Evolutionary conservation across 2,888 invertebrate genomes (phyloP).

Genomic region (Pterostichus madidus): DNA sequence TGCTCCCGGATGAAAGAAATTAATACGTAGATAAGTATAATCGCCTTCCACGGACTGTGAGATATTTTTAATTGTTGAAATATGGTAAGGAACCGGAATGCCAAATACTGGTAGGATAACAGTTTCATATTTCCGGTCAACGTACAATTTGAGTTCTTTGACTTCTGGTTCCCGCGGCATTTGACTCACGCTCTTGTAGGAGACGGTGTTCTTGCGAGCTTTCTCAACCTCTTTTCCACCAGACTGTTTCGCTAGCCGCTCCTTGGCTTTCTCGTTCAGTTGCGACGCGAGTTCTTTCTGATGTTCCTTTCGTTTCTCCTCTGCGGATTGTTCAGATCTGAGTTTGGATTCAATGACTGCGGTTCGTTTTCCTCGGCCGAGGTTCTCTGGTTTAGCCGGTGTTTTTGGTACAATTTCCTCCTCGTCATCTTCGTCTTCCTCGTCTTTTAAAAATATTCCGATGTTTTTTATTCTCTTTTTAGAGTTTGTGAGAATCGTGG

Average conservation of each 20-base stretch:
- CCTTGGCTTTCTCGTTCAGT: conserved; percentile 95
- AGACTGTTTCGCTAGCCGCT: conserved; percentile 92
- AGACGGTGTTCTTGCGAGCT: conserved; percentile 95
- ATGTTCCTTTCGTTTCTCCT: conserved; percentile 98
- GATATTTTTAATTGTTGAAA: conserved; percentile 99
- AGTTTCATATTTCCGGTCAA: conserved; percentile 98
- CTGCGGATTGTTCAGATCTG: conserved; percentile 95
- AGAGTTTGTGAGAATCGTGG: conserved; percentile 91
- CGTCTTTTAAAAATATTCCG: conserved; percentile 96
- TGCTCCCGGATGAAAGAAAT: conserved; percentile 99
- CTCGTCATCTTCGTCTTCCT: conserved; percentile 90
- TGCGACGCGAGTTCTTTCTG: conserved; percentile 95
- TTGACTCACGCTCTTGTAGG: conserved; percentile 94
- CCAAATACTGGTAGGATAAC: conserved; percentile 99
- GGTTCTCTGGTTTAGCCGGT: conserved; percentile 81
- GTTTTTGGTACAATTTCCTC: conserved; percentile 88
- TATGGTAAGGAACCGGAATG: conserved; percentile 97
- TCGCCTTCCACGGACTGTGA: conserved; percentile 99
- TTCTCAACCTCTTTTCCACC: conserved; percentile 92
- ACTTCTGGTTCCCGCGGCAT: conserved; percentile 97
- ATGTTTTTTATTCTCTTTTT: conserved; percentile 98
- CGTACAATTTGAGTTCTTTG: conserved; percentile 95
- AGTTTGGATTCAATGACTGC: conserved; percentile 96
- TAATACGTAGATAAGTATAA: conserved; percentile 98
- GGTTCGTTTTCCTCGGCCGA: conserved; percentile 90